Evolutionary conservation across 1,140 invertebrate species (phyloP).

Genomic region (Macrocentrus cingulum): DNA sequence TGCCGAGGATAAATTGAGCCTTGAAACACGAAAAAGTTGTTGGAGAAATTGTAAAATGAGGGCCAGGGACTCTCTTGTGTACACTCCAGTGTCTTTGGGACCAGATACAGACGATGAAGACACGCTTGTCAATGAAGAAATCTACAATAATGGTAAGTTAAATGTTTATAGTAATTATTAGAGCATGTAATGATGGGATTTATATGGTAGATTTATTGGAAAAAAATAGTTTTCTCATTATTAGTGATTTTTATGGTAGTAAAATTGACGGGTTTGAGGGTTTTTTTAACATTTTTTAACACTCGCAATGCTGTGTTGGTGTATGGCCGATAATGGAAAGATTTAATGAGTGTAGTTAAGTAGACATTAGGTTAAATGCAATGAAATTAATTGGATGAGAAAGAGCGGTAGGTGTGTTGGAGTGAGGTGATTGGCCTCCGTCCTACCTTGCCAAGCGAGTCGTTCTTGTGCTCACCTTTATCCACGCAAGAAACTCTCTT

Average conservation of each 20-base stretch:
- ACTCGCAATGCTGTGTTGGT: too few relatives aligned
- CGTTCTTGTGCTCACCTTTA: background rate
- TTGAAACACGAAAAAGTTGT: background rate
- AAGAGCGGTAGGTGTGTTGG: background rate
- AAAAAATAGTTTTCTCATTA: too few relatives aligned
- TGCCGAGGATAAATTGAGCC: background rate
- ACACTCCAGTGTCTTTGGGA: constrained; percentile 55
- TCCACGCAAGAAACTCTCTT: background rate
- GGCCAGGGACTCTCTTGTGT: constrained; percentile 53
- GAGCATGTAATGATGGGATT: background rate
- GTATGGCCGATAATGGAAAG: too few relatives aligned
- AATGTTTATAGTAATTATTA: constrained; percentile 9
- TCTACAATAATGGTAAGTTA: constrained; percentile 55
- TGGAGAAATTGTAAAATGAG: constrained; percentile 40
- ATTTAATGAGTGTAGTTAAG: too few relatives aligned
- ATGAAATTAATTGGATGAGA: background rate
- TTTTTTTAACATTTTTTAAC: too few relatives aligned
- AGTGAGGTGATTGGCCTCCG: constrained; percentile 27
- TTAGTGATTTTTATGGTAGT: too few relatives aligned
- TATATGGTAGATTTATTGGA: too few relatives aligned
- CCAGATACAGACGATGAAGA: constrained; percentile 57
- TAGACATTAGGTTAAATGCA: background rate
- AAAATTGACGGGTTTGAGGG: too few relatives aligned
- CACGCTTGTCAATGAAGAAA: constrained; percentile 54
- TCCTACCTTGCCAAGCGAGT: constrained; percentile 20